Evolutionary conservation across 2,888 invertebrate species (phyloP).

Genomic region (Nipponacmea schrenckii): DNA sequence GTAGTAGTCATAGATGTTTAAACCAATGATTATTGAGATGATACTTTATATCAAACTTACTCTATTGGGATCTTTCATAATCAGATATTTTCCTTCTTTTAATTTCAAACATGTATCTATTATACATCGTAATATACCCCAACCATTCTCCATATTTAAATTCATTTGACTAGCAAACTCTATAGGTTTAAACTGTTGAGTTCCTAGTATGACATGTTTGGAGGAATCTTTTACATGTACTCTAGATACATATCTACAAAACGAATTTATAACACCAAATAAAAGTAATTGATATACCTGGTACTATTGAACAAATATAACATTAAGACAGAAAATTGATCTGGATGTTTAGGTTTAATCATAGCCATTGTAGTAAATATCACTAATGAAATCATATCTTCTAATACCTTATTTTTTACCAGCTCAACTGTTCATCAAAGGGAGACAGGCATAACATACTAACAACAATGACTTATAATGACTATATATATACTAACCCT

Average conservation of each 20-base stretch:
- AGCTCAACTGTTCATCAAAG: background rate
- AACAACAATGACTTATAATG: background rate
- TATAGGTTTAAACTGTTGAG: constrained; percentile 96
- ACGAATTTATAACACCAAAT: constrained; percentile 2
- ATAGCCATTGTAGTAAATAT: too few species aligned
- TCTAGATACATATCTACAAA: constrained; percentile 88
- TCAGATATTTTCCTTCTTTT: constrained; percentile 92
- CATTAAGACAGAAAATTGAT: background rate
- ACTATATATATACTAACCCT: constrained; percentile 72
- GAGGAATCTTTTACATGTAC: constrained; percentile 91
- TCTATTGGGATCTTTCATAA: constrained; percentile 99
- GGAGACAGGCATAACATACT: too few species aligned
- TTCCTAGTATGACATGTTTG: constrained; percentile 93
- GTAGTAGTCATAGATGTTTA: too few species aligned
- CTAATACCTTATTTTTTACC: too few species aligned
- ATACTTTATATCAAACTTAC: constrained; percentile 51
- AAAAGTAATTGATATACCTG: background rate
- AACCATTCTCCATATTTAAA: constrained; percentile 98
- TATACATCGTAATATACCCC: constrained; percentile 97
- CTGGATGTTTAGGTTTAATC: background rate
- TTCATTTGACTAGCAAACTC: constrained; percentile 99
- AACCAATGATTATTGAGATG: background rate
- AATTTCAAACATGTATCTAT: constrained; percentile 97
- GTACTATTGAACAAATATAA: background rate
- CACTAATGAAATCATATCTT: too few species aligned